Percentiles rank a stretch among this genome's conserved stretches.
These are phyloP conservation scores for Ginglymostoma cirratum DNA, from an alignment of 2,113 vertebrate species.

Conservation along the genomic window DNA sequence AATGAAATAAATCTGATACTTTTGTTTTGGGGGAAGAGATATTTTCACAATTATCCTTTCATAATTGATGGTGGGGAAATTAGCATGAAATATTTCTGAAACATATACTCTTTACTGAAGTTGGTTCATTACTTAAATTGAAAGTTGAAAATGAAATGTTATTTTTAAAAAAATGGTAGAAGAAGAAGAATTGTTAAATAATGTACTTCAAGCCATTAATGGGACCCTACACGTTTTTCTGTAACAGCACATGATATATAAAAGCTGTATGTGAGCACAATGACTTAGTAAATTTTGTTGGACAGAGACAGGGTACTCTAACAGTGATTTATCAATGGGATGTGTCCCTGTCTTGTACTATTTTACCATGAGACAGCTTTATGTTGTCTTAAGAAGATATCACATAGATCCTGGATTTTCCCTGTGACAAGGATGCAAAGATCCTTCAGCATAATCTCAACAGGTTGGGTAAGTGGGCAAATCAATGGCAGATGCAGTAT, in stretches of 20 bases:
- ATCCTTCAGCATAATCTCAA: too few species aligned
- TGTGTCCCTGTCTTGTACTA: neutral
- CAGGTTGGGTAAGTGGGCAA: too few species aligned
- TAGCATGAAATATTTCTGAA: neutral
- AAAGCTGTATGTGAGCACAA: neutral
- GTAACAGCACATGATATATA: neutral
- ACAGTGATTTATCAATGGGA: neutral
- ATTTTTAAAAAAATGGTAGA: neutral
- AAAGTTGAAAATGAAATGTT: neutral
- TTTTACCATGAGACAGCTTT: neutral
- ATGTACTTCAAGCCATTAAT: neutral
- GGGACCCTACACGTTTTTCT: neutral
- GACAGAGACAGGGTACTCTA: neutral
- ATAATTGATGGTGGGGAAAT: neutral
- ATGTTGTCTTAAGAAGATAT: neutral
- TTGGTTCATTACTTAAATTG: neutral
- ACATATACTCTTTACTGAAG: neutral
- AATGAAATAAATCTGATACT: neutral
- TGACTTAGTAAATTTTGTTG: neutral
- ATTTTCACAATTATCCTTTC: neutral
- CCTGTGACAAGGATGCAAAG: too few species aligned
- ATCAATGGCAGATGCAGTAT: too few species aligned
- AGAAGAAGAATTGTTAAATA: neutral
- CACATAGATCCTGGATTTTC: neutral
- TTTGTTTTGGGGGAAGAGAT: neutral